phyloP scores from a whole-genome alignment of 2,797 vertebrate genomes.

The Psittacula echo region DNA sequence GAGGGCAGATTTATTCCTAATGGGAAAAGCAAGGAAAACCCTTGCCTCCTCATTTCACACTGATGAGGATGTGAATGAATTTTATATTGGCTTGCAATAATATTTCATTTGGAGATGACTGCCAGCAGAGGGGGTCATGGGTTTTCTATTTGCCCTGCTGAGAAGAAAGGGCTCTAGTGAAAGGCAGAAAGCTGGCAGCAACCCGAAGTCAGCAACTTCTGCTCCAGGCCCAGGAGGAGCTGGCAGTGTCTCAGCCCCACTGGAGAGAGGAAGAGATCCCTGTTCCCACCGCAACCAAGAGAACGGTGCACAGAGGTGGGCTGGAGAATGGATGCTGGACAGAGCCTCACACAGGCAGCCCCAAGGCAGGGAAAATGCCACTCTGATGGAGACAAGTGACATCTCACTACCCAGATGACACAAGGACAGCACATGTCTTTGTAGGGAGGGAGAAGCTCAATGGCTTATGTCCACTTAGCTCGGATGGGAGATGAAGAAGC shows the following conservation, averaged over 20 bases:
- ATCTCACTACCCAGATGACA: background rate
- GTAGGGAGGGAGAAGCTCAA: background rate
- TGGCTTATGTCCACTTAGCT: background rate
- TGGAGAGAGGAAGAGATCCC: background rate
- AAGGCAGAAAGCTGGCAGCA: background rate
- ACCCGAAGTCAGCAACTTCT: background rate
- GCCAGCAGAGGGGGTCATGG: slow-evolving; percentile 58
- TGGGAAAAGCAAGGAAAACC: background rate
- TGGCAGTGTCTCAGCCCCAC: background rate
- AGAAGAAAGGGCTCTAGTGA: background rate
- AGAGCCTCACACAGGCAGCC: background rate
- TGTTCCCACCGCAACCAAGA: background rate
- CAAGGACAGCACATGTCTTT: background rate
- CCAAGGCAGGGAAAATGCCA: background rate
- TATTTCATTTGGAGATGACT: background rate
- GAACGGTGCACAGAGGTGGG: background rate
- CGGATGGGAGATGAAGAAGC: background rate
- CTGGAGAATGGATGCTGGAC: background rate
- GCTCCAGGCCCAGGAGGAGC: background rate
- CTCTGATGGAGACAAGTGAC: background rate
- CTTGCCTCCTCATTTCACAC: slow-evolving; percentile 14
- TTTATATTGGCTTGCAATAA: background rate
- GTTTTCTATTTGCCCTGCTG: slow-evolving; percentile 3
- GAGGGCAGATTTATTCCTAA: slow-evolving; percentile 28
- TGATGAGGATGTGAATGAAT: background rate